Base-by-base conservation (phyloP, 2,113 vertebrate genomes). In the Tychaedon coryphoeus region DNA sequence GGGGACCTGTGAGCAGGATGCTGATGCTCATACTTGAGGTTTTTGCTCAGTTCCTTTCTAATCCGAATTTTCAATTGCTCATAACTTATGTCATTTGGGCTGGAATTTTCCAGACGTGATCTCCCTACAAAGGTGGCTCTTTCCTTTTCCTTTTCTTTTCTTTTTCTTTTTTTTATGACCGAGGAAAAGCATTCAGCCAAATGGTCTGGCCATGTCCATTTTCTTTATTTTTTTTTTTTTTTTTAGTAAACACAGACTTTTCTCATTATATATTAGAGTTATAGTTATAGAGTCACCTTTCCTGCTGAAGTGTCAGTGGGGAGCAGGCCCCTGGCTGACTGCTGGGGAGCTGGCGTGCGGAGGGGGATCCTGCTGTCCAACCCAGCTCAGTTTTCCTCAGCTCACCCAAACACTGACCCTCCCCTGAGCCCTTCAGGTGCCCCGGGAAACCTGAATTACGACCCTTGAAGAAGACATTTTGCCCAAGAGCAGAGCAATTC, bases 51-150 rank as follows among this genome's bases (percentile, higher is more conserved):
- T 75, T 96, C 72, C 60, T 51, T 86, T 81, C 65, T 90, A 86
- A 94, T 92, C 69, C 57, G 1, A 12, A 71, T 93, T 81, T 84
- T 93, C 95, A 90, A 15, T 93, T 93, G 82, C 88, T 96, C 86
- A 48, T 94, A 95, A 88, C 40, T 92, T 93, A 92, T 61, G 86
- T 93, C 82, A 71, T 81, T 93, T 56, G 53, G 82, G 48, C 72
- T 95, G 90, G 93, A 96, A 95, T 95, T 95, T 96, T 97, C 94
- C 94, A 96, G 88, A 83, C 40, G 0, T 75, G 88, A 94, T 87
- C 79, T 90, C 82, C 53, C n/a, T 85, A 42, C 66, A 84, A 95
- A 95, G 89, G 94, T 96, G 89, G 40, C 58, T 87, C 73, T 91
- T 84, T 93, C 18, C 31, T 90, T 78, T 78, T 23, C 19, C 8